These are phyloP conservation scores for Zaprionus inermis DNA, from an alignment of 1,140 invertebrate genomes.

Conservation along the genomic window DNA sequence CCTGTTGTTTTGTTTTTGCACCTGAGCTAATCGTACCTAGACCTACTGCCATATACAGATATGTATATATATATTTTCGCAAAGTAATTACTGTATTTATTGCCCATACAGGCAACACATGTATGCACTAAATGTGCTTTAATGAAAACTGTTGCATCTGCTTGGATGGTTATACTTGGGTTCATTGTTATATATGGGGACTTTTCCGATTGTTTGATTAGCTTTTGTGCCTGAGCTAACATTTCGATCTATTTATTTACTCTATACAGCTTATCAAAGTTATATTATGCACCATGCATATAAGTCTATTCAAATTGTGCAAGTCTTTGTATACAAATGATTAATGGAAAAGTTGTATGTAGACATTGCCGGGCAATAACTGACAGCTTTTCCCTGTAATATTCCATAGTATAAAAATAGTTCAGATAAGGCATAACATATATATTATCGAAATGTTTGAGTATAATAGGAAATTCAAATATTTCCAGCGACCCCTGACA, in stretches of 20 bases:
- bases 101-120: neutral
- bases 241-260: neutral
- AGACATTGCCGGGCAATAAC: neutral
- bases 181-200: neutral
- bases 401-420: neutral
- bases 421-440: neutral
- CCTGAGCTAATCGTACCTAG: slow-evolving; percentile 29
- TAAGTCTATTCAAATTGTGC: neutral
- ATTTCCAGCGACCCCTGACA: neutral
- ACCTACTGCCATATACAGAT: neutral
- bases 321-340: neutral
- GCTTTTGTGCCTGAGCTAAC: neutral
- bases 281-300: neutral
- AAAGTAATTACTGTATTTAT: slow-evolving; percentile 31
- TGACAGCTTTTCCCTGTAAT: neutral
- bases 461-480: too few relatives aligned
- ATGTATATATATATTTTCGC: neutral
- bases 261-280: neutral
- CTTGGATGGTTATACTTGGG: too few relatives aligned
- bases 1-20: slow-evolving; percentile 12
- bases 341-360: neutral
- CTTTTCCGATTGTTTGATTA: neutral
- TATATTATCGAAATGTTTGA: too few relatives aligned
- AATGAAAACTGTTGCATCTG: slow-evolving; percentile 3
- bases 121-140: neutral